Evolutionary conservation across 2,888 invertebrate genomes (phyloP).

Genomic region (Stenotaenia linearis): DNA sequence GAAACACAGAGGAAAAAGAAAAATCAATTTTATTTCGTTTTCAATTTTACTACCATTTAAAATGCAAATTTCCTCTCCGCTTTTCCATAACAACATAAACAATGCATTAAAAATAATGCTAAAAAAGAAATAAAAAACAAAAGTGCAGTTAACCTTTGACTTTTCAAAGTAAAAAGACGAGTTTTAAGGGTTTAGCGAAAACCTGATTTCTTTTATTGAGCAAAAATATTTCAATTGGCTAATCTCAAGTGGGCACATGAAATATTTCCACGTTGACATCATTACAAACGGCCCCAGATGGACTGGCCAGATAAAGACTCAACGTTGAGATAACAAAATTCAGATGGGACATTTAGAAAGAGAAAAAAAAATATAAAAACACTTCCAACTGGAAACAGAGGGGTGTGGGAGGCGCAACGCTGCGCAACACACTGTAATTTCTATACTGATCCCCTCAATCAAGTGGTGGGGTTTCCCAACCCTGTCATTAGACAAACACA

Average conservation of each 20-base stretch:
- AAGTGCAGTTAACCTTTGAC: neutral
- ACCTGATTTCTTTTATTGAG: conserved; percentile 6
- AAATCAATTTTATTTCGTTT: neutral
- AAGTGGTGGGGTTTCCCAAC: conserved; percentile 7
- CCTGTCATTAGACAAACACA: conserved; percentile 27
- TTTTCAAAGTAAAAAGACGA: neutral
- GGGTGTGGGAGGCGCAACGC: neutral
- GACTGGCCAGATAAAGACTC: conserved; percentile 18
- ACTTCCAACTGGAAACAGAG: too few relatives aligned
- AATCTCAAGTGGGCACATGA: conserved; percentile 7
- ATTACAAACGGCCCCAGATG: conserved; percentile 26
- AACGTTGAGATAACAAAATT: neutral
- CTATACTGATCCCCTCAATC: conserved; percentile 14
- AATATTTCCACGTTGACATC: conserved; percentile 23
- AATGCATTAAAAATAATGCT: neutral
- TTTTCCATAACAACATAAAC: too few relatives aligned
- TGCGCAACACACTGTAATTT: conserved; percentile 1
- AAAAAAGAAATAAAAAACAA: neutral
- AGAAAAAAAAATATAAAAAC: neutral
- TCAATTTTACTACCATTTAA: neutral
- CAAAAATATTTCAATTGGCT: neutral
- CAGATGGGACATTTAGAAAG: neutral
- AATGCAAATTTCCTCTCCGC: neutral
- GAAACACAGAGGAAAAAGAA: neutral
- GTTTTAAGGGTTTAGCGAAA: neutral